Evolutionary conservation across 1,140 invertebrate species (phyloP), one percentile per base, ranked within the genome.

Genomic region (Ips typographus): DNA sequence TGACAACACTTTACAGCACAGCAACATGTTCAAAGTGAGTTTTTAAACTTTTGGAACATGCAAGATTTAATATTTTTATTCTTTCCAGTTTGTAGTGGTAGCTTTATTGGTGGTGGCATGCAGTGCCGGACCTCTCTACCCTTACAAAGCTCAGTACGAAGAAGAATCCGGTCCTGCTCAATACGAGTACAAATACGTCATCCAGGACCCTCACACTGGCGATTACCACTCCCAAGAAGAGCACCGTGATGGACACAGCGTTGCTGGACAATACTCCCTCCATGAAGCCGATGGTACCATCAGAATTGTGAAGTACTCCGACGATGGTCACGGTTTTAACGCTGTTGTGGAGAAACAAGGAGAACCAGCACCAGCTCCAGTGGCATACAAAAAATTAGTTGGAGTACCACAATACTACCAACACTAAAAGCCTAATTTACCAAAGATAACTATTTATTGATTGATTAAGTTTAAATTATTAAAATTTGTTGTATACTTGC

Each of bases 281-380:
- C 78, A 83, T 8, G 83, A 85, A 71, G 80, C 84, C 47, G 84
- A 85, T 73, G 84, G 84, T 72, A 82, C 81, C 68, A 77, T 84
- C 53, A 80, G 84, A 71, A 84, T 83, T 49, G 83, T 85, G 44
- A 78, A 82, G 73, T 85, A 85, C 76, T 82, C 83, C 42, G 83
- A 83, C 70, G 82, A 84, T 73, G 81, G 80, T 67, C 82, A 84
- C 69, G 72, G 73, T 37, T 75, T 75, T 67, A 75, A 75, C 41
- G 74, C 73, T 58, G 71, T 75, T 40, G 72, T 71, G 36, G 42
- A 40, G 37, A 67, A 22, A 22, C 22, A 53, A 70, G 22, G 62
- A 58, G 40, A 60, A 47, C 68, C 55, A 2, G 42, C 53, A 36
- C 44, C 42, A 8, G 52, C 22, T 22, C 22, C 69, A 39, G 49